Evolutionary conservation across 2,797 vertebrate species (phyloP).

Genomic region (Cetoscarus ocellatus): DNA sequence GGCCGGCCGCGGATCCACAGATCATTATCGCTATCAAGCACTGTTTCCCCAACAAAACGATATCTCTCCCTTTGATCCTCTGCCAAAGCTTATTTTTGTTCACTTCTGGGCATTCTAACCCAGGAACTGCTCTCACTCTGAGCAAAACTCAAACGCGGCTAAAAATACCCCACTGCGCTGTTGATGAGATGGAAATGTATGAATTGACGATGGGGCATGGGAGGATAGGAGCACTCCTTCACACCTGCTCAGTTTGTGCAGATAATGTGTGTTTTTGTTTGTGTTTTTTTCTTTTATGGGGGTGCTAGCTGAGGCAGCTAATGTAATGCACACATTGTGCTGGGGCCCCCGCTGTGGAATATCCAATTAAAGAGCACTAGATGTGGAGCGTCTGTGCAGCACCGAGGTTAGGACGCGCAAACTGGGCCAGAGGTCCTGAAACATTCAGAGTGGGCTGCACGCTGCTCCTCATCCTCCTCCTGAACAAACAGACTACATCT

Average conservation of each 20-base stretch:
- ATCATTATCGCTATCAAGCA: constrained; percentile 76
- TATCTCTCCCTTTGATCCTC: constrained; percentile 74
- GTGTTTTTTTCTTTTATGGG: constrained; percentile 21
- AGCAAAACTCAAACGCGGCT: constrained; percentile 40
- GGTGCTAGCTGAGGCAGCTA: constrained; percentile 25
- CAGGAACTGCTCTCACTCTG: constrained; percentile 49
- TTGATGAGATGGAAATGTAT: constrained; percentile 56
- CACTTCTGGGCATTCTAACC: constrained; percentile 69
- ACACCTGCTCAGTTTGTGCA: constrained; percentile 25
- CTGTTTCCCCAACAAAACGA: constrained; percentile 72
- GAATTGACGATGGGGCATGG: constrained; percentile 40
- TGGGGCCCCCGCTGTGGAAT: constrained; percentile 55
- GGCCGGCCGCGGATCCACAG: constrained; percentile 58
- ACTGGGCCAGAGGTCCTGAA: constrained; percentile 61
- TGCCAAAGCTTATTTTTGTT: constrained; percentile 66
- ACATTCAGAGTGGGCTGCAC: constrained; percentile 42
- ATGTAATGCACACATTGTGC: constrained; percentile 58
- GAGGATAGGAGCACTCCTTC: constrained; percentile 25
- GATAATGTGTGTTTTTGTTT: not conserved
- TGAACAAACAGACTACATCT: constrained; percentile 35
- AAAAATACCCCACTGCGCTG: constrained; percentile 57
- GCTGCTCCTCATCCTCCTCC: constrained; percentile 21
- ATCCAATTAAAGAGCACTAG: constrained; percentile 71
- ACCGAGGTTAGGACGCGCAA: constrained; percentile 41
- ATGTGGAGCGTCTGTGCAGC: constrained; percentile 29